phyloP scores from a whole-genome alignment of 2,113 vertebrate genomes.

The Marcusenius ussheri region DNA sequence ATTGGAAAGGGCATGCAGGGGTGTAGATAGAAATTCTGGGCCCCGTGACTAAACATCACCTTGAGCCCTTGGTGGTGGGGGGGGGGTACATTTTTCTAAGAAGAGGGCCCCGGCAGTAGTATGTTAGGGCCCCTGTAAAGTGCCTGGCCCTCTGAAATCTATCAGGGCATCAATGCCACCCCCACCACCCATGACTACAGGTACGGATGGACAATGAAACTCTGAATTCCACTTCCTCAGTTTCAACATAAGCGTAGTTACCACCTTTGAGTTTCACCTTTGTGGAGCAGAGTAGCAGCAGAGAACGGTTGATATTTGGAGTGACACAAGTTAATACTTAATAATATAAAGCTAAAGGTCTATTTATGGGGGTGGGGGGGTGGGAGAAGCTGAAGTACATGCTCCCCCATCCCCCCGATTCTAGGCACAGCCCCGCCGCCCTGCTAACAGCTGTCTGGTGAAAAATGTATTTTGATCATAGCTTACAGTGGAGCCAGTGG shows the following conservation, averaged over 20 bases:
- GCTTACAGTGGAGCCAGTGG: conserved; percentile 52
- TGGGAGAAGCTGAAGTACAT: not conserved
- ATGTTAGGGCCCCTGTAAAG: not conserved
- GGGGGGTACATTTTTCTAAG: not conserved
- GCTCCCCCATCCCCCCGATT: not conserved
- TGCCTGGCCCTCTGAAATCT: not conserved
- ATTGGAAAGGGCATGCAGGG: not conserved
- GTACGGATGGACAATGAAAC: not conserved
- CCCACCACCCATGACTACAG: not conserved
- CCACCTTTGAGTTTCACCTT: not conserved
- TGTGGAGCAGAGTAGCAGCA: not conserved
- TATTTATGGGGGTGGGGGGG: not conserved
- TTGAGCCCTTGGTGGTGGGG: too few relatives aligned
- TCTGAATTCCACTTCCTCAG: not conserved
- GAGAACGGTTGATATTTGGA: not conserved
- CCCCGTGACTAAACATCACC: not conserved
- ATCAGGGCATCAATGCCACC: not conserved
- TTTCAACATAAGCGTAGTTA: not conserved
- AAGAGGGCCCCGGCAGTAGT: not conserved
- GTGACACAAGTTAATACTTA: not conserved
- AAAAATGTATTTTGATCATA: conserved; percentile 67
- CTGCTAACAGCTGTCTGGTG: conserved; percentile 25
- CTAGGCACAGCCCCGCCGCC: not conserved
- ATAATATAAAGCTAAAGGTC: not conserved
- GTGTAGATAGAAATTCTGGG: not conserved